Percentiles rank a stretch among this genome's conserved stretches.
Conservation (phyloP, 2,888 invertebrate genomes). For the Bembecia ichneumoniformis region DNA sequence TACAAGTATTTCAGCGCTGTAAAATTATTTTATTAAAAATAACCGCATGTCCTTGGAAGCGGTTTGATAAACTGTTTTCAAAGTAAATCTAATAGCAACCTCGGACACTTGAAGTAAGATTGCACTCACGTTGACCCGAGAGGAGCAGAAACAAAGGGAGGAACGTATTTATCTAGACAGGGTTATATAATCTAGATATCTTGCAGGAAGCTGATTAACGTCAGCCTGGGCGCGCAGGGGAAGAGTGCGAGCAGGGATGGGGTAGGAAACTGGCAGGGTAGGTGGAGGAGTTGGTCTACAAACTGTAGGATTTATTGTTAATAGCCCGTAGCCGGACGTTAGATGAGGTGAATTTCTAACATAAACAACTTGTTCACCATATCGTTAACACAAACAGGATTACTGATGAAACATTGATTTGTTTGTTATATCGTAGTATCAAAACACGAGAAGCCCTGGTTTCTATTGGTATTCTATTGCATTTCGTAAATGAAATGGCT, state of each 20-base stretch:
- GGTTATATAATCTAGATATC: conserved; percentile 45
- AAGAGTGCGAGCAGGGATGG: conserved; percentile 9
- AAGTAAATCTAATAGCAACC: background rate
- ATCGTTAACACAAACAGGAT: conserved; percentile 8
- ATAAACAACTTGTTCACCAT: conserved; percentile 5
- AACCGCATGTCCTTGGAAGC: background rate
- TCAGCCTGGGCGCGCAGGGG: conserved; percentile 34
- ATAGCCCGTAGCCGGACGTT: conserved; percentile 48
- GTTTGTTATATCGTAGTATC: background rate
- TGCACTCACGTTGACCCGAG: conserved; percentile 10
- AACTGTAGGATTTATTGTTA: conserved; percentile 63
- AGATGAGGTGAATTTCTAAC: conserved; percentile 43
- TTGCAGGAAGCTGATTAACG: conserved; percentile 59
- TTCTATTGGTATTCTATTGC: too few species aligned
- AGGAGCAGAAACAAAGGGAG: conserved; percentile 7
- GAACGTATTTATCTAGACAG: conserved; percentile 12
- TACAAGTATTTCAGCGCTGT: background rate
- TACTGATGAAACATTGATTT: background rate
- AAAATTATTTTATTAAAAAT: background rate
- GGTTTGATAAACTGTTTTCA: background rate
- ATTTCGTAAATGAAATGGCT: too few species aligned
- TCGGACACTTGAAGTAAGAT: conserved; percentile 20
- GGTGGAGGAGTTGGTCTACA: conserved; percentile 32
- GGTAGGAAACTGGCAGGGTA: conserved; percentile 16
- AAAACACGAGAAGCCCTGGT: too few species aligned